phyloP scores from a whole-genome alignment of 2,113 vertebrate species.

The Spheniscus mendiculus region DNA sequence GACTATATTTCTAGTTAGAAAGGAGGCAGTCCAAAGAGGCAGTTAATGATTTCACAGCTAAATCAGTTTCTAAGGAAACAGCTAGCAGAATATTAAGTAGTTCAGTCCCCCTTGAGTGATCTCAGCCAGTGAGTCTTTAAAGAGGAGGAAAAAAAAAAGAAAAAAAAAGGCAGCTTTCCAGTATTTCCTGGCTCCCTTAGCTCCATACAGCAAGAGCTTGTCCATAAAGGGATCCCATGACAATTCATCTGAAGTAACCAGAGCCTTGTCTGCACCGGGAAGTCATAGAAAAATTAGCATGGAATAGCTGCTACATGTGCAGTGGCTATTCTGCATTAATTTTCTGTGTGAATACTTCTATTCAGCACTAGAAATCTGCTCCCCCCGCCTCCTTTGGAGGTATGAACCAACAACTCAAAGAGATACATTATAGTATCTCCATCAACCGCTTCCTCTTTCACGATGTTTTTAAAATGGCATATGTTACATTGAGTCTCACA shows the following conservation, averaged over 20 bases:
- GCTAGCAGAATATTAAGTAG: conserved; percentile 48
- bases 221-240: background rate
- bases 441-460: background rate
- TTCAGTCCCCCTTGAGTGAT: background rate
- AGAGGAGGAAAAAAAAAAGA: background rate
- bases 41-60: conserved; percentile 45
- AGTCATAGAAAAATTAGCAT: conserved; percentile 38
- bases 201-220: background rate
- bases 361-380: background rate
- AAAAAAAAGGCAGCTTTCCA: background rate
- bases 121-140: background rate
- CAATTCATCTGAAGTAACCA: conserved; percentile 28
- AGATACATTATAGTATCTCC: background rate
- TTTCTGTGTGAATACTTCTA: conserved; percentile 39
- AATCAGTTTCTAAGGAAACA: conserved; percentile 38
- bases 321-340: conserved; percentile 9
- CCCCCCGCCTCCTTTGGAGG: background rate
- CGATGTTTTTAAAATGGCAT: background rate
- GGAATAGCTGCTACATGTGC: conserved; percentile 25
- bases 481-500: background rate
- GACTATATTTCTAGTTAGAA: background rate
- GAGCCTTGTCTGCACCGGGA: background rate
- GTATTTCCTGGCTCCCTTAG: conserved; percentile 14
- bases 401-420: background rate
- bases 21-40: background rate